These are phyloP conservation scores for Cantharis lateralis DNA, from an alignment of 2,888 invertebrate species.

Conservation along the genomic window DNA sequence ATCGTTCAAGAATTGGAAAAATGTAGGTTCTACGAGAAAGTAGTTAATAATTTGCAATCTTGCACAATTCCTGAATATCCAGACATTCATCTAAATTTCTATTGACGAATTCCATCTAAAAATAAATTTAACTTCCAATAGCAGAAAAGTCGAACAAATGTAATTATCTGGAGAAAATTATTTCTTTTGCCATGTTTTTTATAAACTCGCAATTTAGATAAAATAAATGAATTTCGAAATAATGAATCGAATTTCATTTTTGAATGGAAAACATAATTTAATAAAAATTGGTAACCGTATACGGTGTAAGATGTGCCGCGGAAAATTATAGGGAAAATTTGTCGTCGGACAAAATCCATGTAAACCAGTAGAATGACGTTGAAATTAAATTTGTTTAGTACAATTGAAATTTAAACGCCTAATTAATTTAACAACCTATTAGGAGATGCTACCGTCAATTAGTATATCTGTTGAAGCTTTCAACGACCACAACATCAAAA, in stretches of 20 bases:
- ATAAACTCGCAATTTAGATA: not conserved
- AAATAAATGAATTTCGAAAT: not conserved
- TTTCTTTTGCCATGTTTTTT: not conserved
- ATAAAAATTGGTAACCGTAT: not conserved
- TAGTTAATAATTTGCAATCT: conserved; percentile 13
- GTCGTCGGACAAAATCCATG: not conserved
- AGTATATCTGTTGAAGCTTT: not conserved
- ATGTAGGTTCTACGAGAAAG: conserved; percentile 2
- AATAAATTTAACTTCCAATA: not conserved
- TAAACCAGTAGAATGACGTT: not conserved
- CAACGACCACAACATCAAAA: not conserved
- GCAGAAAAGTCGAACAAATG: not conserved
- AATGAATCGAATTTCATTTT: not conserved
- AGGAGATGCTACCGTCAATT: not conserved
- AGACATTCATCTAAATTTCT: not conserved
- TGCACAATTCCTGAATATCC: conserved; percentile 1
- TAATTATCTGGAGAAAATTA: not conserved
- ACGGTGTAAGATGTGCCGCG: not conserved
- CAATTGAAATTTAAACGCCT: not conserved
- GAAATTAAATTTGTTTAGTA: not conserved
- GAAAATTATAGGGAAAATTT: not conserved
- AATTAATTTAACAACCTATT: not conserved
- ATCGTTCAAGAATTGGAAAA: conserved; percentile 13
- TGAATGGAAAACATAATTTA: not conserved
- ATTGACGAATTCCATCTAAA: not conserved